Base-by-base conservation (phyloP, 2,888 invertebrate genomes). In the Pharmacophagus antenor region DNA sequence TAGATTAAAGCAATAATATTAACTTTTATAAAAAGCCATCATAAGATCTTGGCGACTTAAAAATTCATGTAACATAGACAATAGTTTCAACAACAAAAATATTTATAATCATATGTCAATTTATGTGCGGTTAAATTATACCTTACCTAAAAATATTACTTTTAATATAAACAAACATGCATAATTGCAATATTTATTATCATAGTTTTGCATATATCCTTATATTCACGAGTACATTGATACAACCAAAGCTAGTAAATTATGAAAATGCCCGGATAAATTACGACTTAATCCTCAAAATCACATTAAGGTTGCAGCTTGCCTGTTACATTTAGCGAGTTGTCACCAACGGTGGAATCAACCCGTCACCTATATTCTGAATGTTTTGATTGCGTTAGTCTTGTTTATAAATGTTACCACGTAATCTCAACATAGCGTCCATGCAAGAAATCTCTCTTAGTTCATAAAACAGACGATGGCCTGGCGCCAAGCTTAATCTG, bases 381-480 rank as follows among this genome's bases (percentile, higher is more conserved):
- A 27, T 48, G 55, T 58, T 58, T 44, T 56, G 59, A 59, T 51
- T 21, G 27, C 6, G 12, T 55, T 62, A 66, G 41, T 56, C 68
- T 56, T 67, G 63, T 70, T 70, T 65, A 62, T 60, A 62, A 63
- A 63, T 61, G 61, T 63, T 61, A 59, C 25, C n/a, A 17, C 42
- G 18, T 18, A n/a, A 42, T 37, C 42, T 44, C 6, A 44, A 44
- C 37, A 42, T 18, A 57, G 27, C 25, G 48, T 17, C 27, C 56
- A 65, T 73, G 67, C 66, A 70, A 66, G 63, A 69, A 67, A 72
- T 67, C 67, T 71, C 70, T 69, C 67, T 62, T 60, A 67, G 67
- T 66, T 71, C 69, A 69, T 75, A 74, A 76, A 72, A 66, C 67
- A 70, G 65, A 62, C 62, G 67, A 71, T 80, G 76, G 80, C 73